Evolutionary conservation across 2,888 invertebrate genomes (phyloP).

Genomic region (Aphidius colemani): DNA sequence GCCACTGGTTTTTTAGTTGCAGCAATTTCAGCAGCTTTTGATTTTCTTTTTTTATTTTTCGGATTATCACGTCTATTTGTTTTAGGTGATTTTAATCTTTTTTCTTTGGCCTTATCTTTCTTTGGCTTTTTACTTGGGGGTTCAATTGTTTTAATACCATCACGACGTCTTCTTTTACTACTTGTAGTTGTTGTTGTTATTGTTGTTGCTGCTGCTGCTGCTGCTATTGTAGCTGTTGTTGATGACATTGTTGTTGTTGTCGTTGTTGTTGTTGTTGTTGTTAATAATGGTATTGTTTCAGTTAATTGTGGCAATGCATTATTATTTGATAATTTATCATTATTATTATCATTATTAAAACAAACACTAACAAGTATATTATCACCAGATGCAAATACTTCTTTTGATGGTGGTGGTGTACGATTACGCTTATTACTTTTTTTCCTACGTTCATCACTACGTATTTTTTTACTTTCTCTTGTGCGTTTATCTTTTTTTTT

Average conservation of each 20-base stretch:
- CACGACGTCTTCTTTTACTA: conserved; percentile 52
- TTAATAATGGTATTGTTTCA: conserved; percentile 53
- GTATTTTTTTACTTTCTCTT: conserved; percentile 59
- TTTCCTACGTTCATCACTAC: conserved; percentile 54
- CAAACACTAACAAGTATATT: conserved; percentile 92
- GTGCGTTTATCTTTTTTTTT: conserved; percentile 62
- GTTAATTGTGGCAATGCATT: conserved; percentile 14
- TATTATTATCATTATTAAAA: conserved; percentile 71
- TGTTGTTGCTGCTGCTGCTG: too few relatives aligned
- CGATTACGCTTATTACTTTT: conserved; percentile 60
- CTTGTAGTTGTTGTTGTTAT: too few relatives aligned
- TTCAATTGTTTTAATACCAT: conserved; percentile 42
- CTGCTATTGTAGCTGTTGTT: too few relatives aligned
- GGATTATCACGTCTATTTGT: conserved; percentile 40
- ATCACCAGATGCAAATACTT: conserved; percentile 90
- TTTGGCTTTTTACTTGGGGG: conserved; percentile 55
- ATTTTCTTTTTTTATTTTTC: conserved; percentile 58
- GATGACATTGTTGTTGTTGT: too few relatives aligned
- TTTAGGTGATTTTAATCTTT: conserved; percentile 48
- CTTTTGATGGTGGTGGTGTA: conserved; percentile 77
- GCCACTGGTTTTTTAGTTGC: conserved; percentile 77
- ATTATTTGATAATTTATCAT: conserved; percentile 36
- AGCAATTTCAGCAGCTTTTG: conserved; percentile 59
- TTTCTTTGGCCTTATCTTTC: conserved; percentile 58
- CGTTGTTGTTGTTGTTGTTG: conserved; percentile 39